phyloP scores from a whole-genome alignment of 1,140 invertebrate species.

The Aphis craccivora region DNA sequence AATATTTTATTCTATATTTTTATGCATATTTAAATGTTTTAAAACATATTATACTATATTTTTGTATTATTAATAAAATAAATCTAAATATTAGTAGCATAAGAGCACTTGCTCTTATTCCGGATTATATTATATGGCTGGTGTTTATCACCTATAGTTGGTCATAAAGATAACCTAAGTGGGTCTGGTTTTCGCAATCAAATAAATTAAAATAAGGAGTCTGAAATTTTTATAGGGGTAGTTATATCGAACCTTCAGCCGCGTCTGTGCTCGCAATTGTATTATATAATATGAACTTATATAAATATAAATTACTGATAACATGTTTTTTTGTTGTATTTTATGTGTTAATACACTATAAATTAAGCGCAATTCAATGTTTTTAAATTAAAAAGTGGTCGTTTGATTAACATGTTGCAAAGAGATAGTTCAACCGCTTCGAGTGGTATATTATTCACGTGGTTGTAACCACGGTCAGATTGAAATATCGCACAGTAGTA shows the following conservation, averaged over 20 bases:
- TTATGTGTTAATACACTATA: neutral
- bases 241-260: neutral
- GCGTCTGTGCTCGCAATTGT: too few relatives aligned
- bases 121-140: neutral
- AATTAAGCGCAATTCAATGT: neutral
- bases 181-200: neutral
- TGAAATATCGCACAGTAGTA: neutral
- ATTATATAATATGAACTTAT: neutral
- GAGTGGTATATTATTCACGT: neutral
- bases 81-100: neutral
- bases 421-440: neutral
- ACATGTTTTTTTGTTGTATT: neutral
- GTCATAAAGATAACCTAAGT: neutral
- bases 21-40: neutral
- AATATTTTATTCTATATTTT: neutral
- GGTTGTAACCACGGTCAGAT: neutral
- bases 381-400: neutral
- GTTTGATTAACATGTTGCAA: neutral
- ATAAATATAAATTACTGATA: neutral
- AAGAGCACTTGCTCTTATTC: neutral
- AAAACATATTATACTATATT: neutral
- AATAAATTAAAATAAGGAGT: neutral
- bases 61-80: neutral
- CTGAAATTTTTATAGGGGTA: neutral
- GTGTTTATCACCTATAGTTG: neutral